Evolutionary conservation across 2,888 invertebrate genomes (phyloP), one percentile per base, ranked within the genome.

Genomic region (Yponomeuta malinellus): DNA sequence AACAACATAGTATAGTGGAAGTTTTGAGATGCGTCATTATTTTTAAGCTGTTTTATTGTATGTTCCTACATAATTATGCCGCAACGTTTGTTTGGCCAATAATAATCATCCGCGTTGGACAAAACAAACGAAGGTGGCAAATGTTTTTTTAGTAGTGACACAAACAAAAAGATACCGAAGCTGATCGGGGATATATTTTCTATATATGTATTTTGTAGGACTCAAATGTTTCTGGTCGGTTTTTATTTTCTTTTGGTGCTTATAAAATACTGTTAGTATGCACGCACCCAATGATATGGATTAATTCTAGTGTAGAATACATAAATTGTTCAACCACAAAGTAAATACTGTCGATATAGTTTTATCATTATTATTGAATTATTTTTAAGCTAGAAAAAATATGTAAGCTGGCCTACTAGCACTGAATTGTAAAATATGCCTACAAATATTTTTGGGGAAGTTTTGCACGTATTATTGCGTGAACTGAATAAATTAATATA

Each of bases 71-170:
- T 59, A 59, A 59, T 59, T 59, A 59, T 59, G 52, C 15, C 15
- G 52, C 10, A 59, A 59, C 52, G 52, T 59, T 15, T 59, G 52
- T 59, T 59, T 59, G 52, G 12, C 52, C 52, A 59, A 59, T 59
- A 59, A 59, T 15, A 59, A 59, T 59, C 12, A 59, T 15, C 15
- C 52, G 12, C 15, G 12, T 15, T 59, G 52, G 52, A 15, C 52
- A 59, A 59, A 59, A 59, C 52, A 59, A 59, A 59, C 52, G 52
- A 59, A 59, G 52, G 52, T 59, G 52, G 52, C 52, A 59, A 59
- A 59, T 59, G 52, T 59, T 59, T 12, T 59, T 59, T 59, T 59
- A 59, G 52, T 59, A 15, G 1, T 59, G 52, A 12, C 52, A 59
- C 52, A 59, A 59, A 59, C 52, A 12, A 59, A 59, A 59, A 59